Evolutionary conservation across 2,113 vertebrate genomes (phyloP), one percentile per base, ranked within the genome.

Genomic region (Fulica atra): DNA sequence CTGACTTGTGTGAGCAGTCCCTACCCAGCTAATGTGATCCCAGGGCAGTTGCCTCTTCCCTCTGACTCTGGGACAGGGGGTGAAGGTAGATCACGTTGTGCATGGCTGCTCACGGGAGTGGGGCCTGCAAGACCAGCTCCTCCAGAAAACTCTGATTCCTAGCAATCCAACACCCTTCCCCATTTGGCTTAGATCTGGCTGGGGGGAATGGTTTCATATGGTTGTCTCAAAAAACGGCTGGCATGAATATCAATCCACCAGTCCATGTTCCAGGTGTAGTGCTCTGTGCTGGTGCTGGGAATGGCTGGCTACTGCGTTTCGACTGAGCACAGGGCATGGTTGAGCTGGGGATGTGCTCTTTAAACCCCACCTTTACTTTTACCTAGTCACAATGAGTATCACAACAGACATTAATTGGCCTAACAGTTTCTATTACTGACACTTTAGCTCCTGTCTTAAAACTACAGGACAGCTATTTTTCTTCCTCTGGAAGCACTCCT

Each of bases 241-340:
- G 25, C 18, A 28, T 17, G 33, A 35, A 0, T 25, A 31, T 50
- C 59, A 20, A 42, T 64, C 16, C 56, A 61, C 31, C 46, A 35
- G 69, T 4, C 59, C 23, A 0, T 3, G 6, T 28, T 89, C 26
- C 68, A 91, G 40, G 38, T 56, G 35, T 7, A 40, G 56, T 0
- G 10, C 23, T 80, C 31, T 46, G 79, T 80, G 82, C 72, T 63
- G 81, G 66, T 4, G 5, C 69, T 86, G 71, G 66, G 44, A 81
- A 66, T 0, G 13, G 69, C 46, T 3, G 28, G 42, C 63, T 91
- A 81, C 70, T 9, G 3, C 0, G 1, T 65, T 70, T 16, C 0
- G 12, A 16, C 7, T 40, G 38, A 54, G 79, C 20, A 78, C 42
- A 68, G 57, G 65, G 57, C 82, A 79, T 40, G 53, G 65, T 5